A percentile compares a stretch with the other conserved stretches of the same genome.
phyloP scores from a whole-genome alignment of 2,113 vertebrate genomes.

The Phaetusa simplex region DNA sequence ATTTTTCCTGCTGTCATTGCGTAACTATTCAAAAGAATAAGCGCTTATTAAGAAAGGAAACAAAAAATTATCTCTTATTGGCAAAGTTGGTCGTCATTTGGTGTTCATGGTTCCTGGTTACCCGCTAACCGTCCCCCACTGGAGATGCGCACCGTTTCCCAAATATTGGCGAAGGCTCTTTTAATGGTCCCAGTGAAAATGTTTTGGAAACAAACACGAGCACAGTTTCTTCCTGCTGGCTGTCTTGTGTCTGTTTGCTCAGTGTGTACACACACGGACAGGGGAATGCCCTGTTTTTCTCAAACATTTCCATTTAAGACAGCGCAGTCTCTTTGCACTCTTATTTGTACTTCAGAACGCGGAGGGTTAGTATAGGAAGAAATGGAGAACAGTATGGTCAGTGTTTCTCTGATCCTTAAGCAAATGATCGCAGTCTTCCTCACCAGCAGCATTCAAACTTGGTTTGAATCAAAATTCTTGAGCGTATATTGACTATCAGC shows the following conservation, averaged over 20 bases:
- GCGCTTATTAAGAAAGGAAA: neutral
- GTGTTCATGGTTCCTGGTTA: neutral
- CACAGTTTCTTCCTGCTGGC: neutral
- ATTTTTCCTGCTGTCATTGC: neutral
- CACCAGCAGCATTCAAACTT: neutral
- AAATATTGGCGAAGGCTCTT: neutral
- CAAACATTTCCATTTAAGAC: neutral
- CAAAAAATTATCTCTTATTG: neutral
- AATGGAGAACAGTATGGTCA: neutral
- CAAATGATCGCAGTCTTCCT: neutral
- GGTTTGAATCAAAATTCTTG: neutral
- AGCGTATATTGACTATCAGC: neutral
- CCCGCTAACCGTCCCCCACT: neutral
- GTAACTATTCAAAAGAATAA: neutral
- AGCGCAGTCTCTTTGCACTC: neutral
- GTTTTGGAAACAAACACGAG: neutral
- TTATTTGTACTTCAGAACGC: neutral
- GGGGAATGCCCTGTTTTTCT: neutral
- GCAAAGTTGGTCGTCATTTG: neutral
- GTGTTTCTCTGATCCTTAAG: neutral
- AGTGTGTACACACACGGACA: rapidly evolving
- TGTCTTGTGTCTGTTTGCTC: neutral
- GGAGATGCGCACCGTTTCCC: neutral
- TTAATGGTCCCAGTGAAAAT: neutral
- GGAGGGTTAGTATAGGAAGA: neutral